These are phyloP conservation scores for Scomber japonicus DNA, from an alignment of 2,113 vertebrate genomes.

Conservation along the genomic window DNA sequence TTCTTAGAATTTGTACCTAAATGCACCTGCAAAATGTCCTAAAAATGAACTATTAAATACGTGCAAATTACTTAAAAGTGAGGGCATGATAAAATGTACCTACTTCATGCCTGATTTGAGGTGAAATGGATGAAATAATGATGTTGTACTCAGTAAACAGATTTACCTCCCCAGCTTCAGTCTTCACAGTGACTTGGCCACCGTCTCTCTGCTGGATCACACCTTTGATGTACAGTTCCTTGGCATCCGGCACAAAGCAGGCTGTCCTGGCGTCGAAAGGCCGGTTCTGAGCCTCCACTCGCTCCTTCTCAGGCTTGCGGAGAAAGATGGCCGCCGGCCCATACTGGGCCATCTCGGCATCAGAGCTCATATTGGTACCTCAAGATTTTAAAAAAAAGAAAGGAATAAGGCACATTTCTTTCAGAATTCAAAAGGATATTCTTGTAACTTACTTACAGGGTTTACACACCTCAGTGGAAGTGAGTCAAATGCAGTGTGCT, in stretches of 20 bases:
- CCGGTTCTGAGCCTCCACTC: slow-evolving; percentile 88
- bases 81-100: too few species aligned
- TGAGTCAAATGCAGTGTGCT: background rate
- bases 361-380: slow-evolving; percentile 83
- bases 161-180: slow-evolving; percentile 82
- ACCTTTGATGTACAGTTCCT: slow-evolving; percentile 86
- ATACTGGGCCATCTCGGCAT: slow-evolving; percentile 84
- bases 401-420: background rate
- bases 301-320: slow-evolving; percentile 87
- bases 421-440: background rate
- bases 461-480: background rate
- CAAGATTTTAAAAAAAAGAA: slow-evolving; percentile 1
- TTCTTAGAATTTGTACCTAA: too few species aligned
- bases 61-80: too few species aligned
- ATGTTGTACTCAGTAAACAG: background rate
- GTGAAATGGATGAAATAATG: background rate
- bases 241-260: slow-evolving; percentile 87
- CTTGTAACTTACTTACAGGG: slow-evolving; percentile 24
- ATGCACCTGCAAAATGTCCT: too few species aligned
- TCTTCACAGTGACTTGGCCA: slow-evolving; percentile 86
- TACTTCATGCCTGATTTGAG: background rate
- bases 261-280: slow-evolving; percentile 89
- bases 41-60: too few species aligned
- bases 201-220: slow-evolving; percentile 84
- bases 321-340: slow-evolving; percentile 86